Base-by-base conservation (phyloP, 2,888 invertebrate species). In the Subacronicta megacephala region DNA sequence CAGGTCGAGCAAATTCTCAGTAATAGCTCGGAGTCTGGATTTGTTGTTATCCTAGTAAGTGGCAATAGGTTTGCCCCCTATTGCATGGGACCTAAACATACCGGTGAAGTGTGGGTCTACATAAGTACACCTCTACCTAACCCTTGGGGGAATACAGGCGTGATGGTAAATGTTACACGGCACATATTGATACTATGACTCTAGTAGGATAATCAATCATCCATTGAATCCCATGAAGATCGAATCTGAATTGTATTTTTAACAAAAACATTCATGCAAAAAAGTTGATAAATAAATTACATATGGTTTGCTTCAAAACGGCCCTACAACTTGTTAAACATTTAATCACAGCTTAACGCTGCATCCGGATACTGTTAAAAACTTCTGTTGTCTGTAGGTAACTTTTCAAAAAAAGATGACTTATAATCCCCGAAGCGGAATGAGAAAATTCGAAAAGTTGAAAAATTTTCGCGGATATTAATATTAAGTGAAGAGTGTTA, bases 291-390 rank as follows among this genome's bases (percentile, higher is more conserved):
- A 20, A 63, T 70, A 56, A 58, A 64, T 50, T 35, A 51, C 12
- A 42, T 51, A 16, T n/a, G 31, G 13, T 46, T 58, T 51, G 54
- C 43, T 55, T 51, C 38, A 61, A 62, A 46, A 62, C 37, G 37
- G 40, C 40, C 46, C 10, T 41, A 26, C 35, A 63, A 61, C 47
- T 56, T 49, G 45, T 62, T 45, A 67, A 75, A 60, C 67, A 60
- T 72, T 74, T 78, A 70, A 71, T 72, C 71, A 73, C 77, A 75
- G 68, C 75, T 72, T 45, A 50, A 49, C 59, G 46, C 59, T 61
- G 62, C 68, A 50, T 43, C 44, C 42, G 56, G 67, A 46, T 58
- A 67, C 72, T 74, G 66, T 69, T 37, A 63, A 69, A 74, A 80
- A 70, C 60, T 74, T 68, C 23, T 52, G 60, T 60, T 66, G 53